Evolutionary conservation across 2,797 vertebrate species (phyloP).

Genomic region (Labroides dimidiatus): DNA sequence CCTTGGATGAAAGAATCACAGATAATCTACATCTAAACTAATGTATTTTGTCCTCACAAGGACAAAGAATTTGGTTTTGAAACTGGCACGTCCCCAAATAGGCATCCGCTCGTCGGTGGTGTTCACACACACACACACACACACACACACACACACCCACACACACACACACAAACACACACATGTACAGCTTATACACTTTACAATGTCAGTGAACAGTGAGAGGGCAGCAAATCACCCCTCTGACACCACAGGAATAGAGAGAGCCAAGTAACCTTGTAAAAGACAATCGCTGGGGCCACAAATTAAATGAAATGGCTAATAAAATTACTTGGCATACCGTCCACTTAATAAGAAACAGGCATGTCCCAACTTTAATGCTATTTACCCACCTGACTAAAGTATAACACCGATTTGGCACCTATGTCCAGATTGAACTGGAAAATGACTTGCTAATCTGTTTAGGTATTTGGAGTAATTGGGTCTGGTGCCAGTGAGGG

Average conservation of each 20-base stretch:
- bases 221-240: conserved; percentile 69
- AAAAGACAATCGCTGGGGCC: conserved; percentile 75
- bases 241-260: conserved; percentile 62
- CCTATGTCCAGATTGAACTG: conserved; percentile 97
- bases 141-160: conserved; percentile 30
- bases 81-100: conserved; percentile 70
- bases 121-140: conserved; percentile 31
- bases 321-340: conserved; percentile 81
- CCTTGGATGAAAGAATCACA: conserved; percentile 79
- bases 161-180: conserved; percentile 21
- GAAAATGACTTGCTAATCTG: conserved; percentile 99
- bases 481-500: conserved; percentile 97
- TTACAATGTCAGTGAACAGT: conserved; percentile 69
- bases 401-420: conserved; percentile 93
- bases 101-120: conserved; percentile 51
- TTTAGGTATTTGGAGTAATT: conserved; percentile 99
- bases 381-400: conserved; percentile 96
- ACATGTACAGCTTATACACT: conserved; percentile 21
- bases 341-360: conserved; percentile 75
- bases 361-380: conserved; percentile 86
- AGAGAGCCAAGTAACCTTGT: conserved; percentile 71
- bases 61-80: conserved; percentile 78
- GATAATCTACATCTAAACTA: conserved; percentile 81
- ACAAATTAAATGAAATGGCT: conserved; percentile 80
- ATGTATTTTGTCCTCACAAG: conserved; percentile 78